These are phyloP conservation scores for Alentia gelatinosa DNA, from an alignment of 2,888 invertebrate genomes.

Conservation along the genomic window DNA sequence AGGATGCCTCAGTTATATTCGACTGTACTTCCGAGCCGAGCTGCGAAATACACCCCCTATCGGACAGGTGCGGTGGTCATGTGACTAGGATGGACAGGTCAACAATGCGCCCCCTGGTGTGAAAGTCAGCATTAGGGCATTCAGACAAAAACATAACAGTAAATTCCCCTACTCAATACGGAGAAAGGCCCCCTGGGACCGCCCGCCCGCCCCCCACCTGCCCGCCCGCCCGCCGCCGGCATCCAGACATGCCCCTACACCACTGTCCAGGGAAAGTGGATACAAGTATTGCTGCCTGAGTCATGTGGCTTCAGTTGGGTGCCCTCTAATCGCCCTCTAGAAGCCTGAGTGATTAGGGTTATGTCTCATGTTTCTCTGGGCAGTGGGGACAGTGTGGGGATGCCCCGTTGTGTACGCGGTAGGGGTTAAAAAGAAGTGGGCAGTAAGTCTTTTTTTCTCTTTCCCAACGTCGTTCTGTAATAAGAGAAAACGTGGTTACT, in stretches of 20 bases:
- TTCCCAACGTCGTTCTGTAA: too few species aligned
- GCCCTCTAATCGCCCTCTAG: background rate
- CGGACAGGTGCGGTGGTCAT: slow-evolving; percentile 15
- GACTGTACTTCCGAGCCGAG: background rate
- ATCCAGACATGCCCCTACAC: too few species aligned
- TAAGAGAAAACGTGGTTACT: too few species aligned
- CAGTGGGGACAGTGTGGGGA: background rate
- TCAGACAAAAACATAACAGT: slow-evolving; percentile 31
- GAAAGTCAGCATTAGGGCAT: background rate
- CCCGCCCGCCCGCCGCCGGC: too few species aligned
- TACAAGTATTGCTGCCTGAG: background rate
- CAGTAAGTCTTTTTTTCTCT: too few species aligned
- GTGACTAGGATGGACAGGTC: slow-evolving; percentile 33
- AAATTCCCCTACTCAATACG: background rate
- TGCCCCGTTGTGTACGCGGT: background rate
- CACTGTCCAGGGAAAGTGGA: too few species aligned
- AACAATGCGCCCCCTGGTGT: slow-evolving; percentile 31
- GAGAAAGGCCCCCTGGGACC: background rate
- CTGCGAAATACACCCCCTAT: background rate
- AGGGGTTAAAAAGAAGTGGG: too few species aligned
- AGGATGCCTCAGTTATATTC: background rate
- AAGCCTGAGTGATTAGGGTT: background rate
- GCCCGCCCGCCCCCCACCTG: background rate
- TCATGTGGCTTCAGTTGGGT: background rate
- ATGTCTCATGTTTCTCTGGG: background rate